Conservation (phyloP, 2,113 vertebrate species). For the Varanus salvator region DNA sequence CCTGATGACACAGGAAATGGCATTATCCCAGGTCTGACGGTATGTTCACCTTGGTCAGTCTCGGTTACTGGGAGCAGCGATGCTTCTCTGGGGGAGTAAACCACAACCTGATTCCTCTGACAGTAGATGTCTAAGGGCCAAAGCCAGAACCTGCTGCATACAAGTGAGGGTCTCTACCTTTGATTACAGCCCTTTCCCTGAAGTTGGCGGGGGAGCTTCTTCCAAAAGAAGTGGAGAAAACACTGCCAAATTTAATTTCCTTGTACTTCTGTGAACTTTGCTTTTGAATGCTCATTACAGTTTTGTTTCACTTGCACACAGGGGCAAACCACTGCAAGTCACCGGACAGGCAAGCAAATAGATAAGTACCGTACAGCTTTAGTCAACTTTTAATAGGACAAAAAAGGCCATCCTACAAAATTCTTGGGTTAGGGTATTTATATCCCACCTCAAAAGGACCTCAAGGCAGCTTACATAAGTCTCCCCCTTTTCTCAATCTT, state of each 20-base stretch:
- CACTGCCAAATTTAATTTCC: not conserved
- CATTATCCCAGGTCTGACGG: not conserved
- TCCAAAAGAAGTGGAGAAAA: not conserved
- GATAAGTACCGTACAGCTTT: not conserved
- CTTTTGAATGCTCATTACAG: not conserved
- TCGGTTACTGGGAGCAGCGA: no score
- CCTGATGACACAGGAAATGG: not conserved
- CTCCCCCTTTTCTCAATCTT: no score
- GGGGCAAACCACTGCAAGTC: not conserved
- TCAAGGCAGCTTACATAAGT: no score
- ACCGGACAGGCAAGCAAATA: not conserved
- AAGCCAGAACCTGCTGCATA: not conserved
- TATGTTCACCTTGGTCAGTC: not conserved
- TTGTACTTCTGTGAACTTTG: not conserved
- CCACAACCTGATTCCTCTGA: not conserved
- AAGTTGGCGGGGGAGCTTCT: not conserved
- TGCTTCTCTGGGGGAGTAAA: not conserved
- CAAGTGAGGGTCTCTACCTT: not conserved
- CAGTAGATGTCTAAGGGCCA: not conserved
- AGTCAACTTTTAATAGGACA: constrained; percentile 5
- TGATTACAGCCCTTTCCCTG: no score
- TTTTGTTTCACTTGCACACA: not conserved
- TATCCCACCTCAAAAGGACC: no score
- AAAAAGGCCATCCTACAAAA: not conserved
- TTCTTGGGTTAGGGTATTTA: not conserved